These are phyloP conservation scores for Pseudolaguvia tuberculata DNA, from an alignment of 2,113 vertebrate species.

Conservation along the genomic window DNA sequence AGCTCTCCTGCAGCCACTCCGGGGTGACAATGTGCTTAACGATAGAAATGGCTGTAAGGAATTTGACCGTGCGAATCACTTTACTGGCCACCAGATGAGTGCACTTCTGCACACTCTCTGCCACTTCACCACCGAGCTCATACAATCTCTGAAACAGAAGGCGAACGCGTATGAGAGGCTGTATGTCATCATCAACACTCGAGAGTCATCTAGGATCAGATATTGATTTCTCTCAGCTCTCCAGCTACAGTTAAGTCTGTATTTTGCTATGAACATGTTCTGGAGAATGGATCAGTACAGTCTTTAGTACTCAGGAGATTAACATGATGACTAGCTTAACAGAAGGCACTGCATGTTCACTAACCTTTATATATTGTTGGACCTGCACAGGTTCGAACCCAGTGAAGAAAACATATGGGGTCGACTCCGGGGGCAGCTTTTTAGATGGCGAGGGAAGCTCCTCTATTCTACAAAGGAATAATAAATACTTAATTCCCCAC, in stretches of 20 bases:
- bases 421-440: slow-evolving; percentile 83
- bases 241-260: background rate
- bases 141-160: slow-evolving; percentile 76
- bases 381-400: slow-evolving; percentile 88
- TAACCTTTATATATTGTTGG: slow-evolving; percentile 91
- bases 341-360: background rate
- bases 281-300: background rate
- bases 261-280: slow-evolving; percentile 15
- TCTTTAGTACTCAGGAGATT: background rate
- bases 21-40: slow-evolving; percentile 89
- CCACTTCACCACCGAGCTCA: slow-evolving; percentile 87
- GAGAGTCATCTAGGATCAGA: slow-evolving; percentile 20
- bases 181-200: slow-evolving; percentile 2
- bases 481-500: background rate
- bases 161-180: background rate
- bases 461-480: slow-evolving; percentile 73
- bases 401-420: slow-evolving; percentile 86
- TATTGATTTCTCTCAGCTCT: slow-evolving; percentile 32
- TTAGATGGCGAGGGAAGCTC: slow-evolving; percentile 83
- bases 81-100: slow-evolving; percentile 90
- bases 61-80: slow-evolving; percentile 93
- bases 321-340: background rate
- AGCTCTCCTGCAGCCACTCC: slow-evolving; percentile 94
- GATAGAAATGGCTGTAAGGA: slow-evolving; percentile 90
- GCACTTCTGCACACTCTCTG: slow-evolving; percentile 81